A percentile compares a stretch with the other conserved stretches of the same genome.
Evolutionary conservation across 2,797 vertebrate species (phyloP).

Genomic region (Sebastes miniatus): DNA sequence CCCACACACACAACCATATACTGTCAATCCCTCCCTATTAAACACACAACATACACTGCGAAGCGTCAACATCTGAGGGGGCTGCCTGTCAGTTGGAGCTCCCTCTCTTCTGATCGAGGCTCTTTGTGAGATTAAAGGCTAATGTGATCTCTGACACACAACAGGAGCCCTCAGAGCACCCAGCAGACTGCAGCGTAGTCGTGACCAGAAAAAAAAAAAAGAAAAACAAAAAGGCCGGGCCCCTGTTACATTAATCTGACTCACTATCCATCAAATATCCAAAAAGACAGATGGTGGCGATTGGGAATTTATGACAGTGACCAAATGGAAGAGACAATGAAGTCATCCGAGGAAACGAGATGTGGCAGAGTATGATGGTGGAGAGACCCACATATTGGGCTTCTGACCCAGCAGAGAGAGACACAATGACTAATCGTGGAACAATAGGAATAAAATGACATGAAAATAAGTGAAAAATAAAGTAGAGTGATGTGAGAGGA

Average conservation of each 20-base stretch:
- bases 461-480: conserved; percentile 8
- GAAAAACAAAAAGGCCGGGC: neutral
- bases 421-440: conserved; percentile 41
- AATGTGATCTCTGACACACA: conserved; percentile 71
- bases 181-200: conserved; percentile 27
- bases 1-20: neutral
- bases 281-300: conserved; percentile 54
- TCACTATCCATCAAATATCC: conserved; percentile 52
- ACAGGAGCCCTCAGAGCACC: conserved; percentile 58
- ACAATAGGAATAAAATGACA: conserved; percentile 10
- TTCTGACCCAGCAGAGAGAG: conserved; percentile 13
- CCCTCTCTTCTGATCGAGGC: conserved; percentile 52
- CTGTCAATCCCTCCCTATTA: conserved; percentile 4
- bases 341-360: conserved; percentile 54
- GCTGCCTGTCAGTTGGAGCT: conserved; percentile 45
- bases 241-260: conserved; percentile 32
- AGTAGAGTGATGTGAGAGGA: neutral
- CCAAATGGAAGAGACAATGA: conserved; percentile 61
- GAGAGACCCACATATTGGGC: neutral
- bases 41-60: conserved; percentile 22
- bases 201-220: neutral
- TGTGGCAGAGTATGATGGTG: conserved; percentile 48
- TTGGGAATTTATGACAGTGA: conserved; percentile 19
- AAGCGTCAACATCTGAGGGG: conserved; percentile 55
- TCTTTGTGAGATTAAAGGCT: conserved; percentile 74